phyloP scores from a whole-genome alignment of 2,888 invertebrate species.

The Epinotia nisella region DNA sequence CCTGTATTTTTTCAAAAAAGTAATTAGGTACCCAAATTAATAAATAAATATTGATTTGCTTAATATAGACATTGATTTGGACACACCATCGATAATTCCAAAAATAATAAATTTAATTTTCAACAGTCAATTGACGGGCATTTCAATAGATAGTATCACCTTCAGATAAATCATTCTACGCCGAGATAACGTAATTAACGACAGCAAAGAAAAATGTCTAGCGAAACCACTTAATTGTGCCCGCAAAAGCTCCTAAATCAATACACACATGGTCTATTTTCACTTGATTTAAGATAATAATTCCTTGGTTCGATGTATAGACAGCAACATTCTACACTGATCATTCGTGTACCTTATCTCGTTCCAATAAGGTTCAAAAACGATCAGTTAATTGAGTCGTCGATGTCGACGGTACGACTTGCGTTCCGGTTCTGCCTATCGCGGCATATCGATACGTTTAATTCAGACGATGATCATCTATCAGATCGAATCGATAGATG shows the following conservation, averaged over 20 bases:
- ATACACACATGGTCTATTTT: neutral
- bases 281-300: neutral
- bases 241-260: neutral
- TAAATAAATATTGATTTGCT: neutral
- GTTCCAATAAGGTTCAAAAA: neutral
- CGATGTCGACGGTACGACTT: neutral
- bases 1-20: too few species aligned
- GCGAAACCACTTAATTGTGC: neutral
- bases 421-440: slow-evolving; percentile 38
- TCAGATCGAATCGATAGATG: slow-evolving; percentile 26
- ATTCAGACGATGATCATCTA: slow-evolving; percentile 32
- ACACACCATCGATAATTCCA: neutral
- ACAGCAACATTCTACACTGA: too few species aligned
- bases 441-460: slow-evolving; percentile 31
- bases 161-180: slow-evolving; percentile 37
- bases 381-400: neutral
- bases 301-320: neutral
- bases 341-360: neutral
- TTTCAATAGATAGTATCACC: slow-evolving; percentile 34
- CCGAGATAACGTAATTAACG: slow-evolving; percentile 44
- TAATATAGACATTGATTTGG: neutral
- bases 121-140: slow-evolving; percentile 24
- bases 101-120: slow-evolving; percentile 2
- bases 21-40: too few species aligned
- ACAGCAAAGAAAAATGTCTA: slow-evolving; percentile 36